Evolutionary conservation across 2,888 invertebrate genomes (phyloP), one percentile per base, ranked within the genome.

Genomic region (Druceiella hillmani): DNA sequence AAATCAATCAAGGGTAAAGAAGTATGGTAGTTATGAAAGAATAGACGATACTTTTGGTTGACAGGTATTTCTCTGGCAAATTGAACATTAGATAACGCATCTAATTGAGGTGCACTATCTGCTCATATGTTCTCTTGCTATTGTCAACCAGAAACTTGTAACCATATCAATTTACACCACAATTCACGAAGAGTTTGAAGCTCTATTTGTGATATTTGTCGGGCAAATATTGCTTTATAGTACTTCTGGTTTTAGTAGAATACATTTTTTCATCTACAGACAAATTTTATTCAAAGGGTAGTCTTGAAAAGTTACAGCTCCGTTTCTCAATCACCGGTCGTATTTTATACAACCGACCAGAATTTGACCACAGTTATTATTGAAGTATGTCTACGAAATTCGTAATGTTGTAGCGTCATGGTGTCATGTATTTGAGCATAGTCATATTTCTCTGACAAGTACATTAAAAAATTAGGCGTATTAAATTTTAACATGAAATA

Each of bases 321-420:
- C 47, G 31, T 16, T 37, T 17, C 12, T 46, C 41, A 9, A 50
- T 12, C 2, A 50, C 20, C 15, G 49, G 46, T 32, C 47, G 26
- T 9, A 50, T 25, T 47, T 46, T 50, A 24, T 36, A 30, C 13
- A 49, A 33, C 15, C 39, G 26, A 38, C 46, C 47, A 33, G 37
- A 29, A 22, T 36, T 38, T 10, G 34, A 32, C 20, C n/a, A n/a
- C n/a, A n/a, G n/a, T n/a, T n/a, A n/a, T n/a, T n/a, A n/a, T n/a
- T n/a, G n/a, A n/a, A n/a, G n/a, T n/a, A n/a, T n/a, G n/a, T n/a
- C n/a, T n/a, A n/a, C n/a, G n/a, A n/a, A n/a, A n/a, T n/a, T n/a
- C n/a, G n/a, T n/a, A n/a, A n/a, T n/a, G n/a, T n/a, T n/a, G n/a
- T n/a, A n/a, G n/a, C n/a, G n/a, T n/a, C n/a, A n/a, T n/a, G n/a